Evolutionary conservation across 2,797 vertebrate genomes (phyloP).

Genomic region (Phrynocephalus guinanensis): DNA sequence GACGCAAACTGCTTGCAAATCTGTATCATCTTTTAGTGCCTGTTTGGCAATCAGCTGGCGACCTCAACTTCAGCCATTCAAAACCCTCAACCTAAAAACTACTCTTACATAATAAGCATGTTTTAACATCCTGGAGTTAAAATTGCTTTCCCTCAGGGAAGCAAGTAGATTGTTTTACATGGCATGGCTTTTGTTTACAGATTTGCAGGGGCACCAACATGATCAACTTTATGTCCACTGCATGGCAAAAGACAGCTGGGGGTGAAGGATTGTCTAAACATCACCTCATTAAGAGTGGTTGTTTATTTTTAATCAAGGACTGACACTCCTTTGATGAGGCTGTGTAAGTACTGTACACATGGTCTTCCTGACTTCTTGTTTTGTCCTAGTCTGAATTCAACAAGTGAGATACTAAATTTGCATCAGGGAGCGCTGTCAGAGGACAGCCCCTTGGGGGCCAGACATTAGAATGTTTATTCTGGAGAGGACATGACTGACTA

Average conservation of each 20-base stretch:
- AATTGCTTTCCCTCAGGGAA: not conserved
- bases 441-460: constrained; percentile 32
- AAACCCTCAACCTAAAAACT: not conserved
- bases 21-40: not conserved
- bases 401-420: constrained; percentile 50
- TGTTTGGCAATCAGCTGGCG: no score
- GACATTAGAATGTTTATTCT: constrained; percentile 42
- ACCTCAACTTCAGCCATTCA: no score
- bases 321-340: constrained; percentile 9
- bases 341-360: not conserved
- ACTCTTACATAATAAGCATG: not conserved
- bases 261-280: not conserved
- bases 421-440: constrained; percentile 38
- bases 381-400: constrained; percentile 38
- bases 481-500: constrained; percentile 32
- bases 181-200: not conserved
- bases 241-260: not conserved
- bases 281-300: constrained; percentile 11
- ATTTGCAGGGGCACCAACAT: no score
- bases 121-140: not conserved
- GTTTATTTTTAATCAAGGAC: constrained; percentile 22
- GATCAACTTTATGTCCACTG: not conserved
- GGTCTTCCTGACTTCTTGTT: constrained; percentile 46
- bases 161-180: not conserved
- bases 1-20: not conserved